Percentiles rank a stretch among this genome's conserved stretches.
Conservation (phyloP, 1,140 invertebrate species). For the Trinorchestia longiramus region DNA sequence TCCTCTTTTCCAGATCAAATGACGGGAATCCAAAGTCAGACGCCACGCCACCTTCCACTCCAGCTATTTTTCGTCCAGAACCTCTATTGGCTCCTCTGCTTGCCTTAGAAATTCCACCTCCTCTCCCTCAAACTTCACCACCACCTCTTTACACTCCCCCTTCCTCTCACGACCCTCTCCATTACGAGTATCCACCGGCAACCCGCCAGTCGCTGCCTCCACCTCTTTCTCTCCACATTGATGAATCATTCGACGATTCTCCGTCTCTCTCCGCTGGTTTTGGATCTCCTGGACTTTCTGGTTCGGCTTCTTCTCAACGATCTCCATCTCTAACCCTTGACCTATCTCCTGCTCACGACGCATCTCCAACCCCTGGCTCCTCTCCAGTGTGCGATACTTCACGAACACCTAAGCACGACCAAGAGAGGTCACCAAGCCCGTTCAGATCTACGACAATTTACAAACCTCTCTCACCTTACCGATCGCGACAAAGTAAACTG, state of each 20-base stretch:
- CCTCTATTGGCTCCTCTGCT: neutral
- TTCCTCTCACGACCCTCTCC: neutral
- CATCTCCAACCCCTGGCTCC: neutral
- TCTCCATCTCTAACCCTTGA: neutral
- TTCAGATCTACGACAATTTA: conserved; percentile 27
- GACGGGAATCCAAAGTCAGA: neutral
- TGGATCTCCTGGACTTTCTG: neutral
- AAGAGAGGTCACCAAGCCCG: neutral
- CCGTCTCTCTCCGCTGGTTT: neutral
- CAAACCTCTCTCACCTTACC: conserved; percentile 34
- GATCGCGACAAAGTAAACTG: neutral
- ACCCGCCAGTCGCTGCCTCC: neutral
- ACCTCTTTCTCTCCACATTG: neutral
- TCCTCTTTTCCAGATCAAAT: neutral
- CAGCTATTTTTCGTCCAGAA: neutral
- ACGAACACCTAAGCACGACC: neutral
- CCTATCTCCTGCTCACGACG: neutral
- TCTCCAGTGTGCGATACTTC: neutral
- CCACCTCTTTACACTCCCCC: neutral
- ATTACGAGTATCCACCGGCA: neutral
- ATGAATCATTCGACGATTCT: conserved; percentile 4
- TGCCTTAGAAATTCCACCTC: neutral
- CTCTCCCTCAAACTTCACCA: neutral
- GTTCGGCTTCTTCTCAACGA: neutral
- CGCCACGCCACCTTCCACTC: neutral